Conservation (phyloP, 2,888 invertebrate genomes). For the Chouioia cunea region DNA sequence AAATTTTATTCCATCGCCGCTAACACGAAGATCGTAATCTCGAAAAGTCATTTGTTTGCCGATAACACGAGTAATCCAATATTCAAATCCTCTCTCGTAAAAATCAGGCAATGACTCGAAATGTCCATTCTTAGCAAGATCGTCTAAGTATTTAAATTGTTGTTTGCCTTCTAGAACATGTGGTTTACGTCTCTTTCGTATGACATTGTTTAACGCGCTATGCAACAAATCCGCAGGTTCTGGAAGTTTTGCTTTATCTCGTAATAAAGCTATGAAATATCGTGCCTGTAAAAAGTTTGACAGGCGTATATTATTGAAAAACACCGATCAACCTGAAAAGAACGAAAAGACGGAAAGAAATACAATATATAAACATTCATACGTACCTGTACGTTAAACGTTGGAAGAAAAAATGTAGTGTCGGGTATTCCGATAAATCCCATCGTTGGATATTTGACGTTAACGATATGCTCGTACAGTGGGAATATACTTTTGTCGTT, state of each 20-base stretch:
- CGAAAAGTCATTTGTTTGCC: too few species aligned
- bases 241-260: conserved; percentile 75
- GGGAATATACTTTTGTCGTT: conserved; percentile 74
- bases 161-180: conserved; percentile 65
- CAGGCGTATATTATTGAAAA: background rate
- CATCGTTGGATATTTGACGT: conserved; percentile 83
- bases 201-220: conserved; percentile 70
- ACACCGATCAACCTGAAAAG: too few species aligned
- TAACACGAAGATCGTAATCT: too few species aligned
- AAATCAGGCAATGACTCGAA: too few species aligned
- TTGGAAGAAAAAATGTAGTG: conserved; percentile 78
- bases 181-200: conserved; percentile 57
- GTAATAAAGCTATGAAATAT: conserved; percentile 75
- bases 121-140: conserved; percentile 65
- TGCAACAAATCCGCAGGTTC: conserved; percentile 76
- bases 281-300: conserved; percentile 69
- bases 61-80: too few species aligned
- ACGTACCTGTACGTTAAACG: conserved; percentile 83
- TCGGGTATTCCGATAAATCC: conserved; percentile 82
- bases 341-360: too few species aligned
- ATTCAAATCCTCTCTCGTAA: too few species aligned
- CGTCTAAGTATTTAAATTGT: conserved; percentile 70
- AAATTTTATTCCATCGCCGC: too few species aligned
- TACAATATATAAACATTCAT: background rate
- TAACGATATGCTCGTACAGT: conserved; percentile 82